Evolutionary conservation across 1,140 invertebrate species (phyloP).

Genomic region (Caenorhabditis inopinata): DNA sequence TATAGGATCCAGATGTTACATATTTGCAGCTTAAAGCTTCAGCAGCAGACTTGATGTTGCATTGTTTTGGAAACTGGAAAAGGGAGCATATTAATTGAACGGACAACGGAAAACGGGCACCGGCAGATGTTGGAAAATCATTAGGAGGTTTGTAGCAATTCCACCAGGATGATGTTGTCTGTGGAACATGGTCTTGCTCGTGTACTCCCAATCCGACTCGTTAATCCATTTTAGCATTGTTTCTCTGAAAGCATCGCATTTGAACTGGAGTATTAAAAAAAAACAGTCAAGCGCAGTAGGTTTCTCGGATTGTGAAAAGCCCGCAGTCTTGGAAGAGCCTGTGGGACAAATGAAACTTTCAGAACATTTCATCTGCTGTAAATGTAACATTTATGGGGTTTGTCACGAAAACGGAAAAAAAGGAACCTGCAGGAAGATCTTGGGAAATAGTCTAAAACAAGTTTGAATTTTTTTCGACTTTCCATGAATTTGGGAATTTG

Average conservation of each 20-base stretch:
- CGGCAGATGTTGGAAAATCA: constrained; percentile 62
- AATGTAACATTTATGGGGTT: too few species aligned
- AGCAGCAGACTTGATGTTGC: background rate
- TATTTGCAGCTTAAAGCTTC: background rate
- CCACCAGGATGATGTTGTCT: constrained; percentile 81
- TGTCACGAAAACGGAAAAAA: too few species aligned
- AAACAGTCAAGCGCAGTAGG: background rate
- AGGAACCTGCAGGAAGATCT: too few species aligned
- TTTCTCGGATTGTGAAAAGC: too few species aligned
- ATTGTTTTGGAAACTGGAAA: constrained; percentile 39
- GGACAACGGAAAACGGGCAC: constrained; percentile 51
- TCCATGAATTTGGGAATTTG: too few species aligned
- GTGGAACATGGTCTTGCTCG: constrained; percentile 74
- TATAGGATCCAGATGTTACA: constrained; percentile 26
- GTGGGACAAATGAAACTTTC: too few species aligned
- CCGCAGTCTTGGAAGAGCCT: too few species aligned
- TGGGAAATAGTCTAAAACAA: too few species aligned
- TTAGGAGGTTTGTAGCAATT: constrained; percentile 68
- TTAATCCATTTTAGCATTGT: constrained; percentile 61
- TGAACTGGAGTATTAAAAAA: background rate
- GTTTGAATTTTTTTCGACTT: too few species aligned
- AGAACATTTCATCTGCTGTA: too few species aligned
- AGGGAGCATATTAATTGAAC: background rate
- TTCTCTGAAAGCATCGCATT: constrained; percentile 12
- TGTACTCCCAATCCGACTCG: constrained; percentile 72